phyloP scores from a whole-genome alignment of 2,113 vertebrate species.

The Seriola quinqueradiata region DNA sequence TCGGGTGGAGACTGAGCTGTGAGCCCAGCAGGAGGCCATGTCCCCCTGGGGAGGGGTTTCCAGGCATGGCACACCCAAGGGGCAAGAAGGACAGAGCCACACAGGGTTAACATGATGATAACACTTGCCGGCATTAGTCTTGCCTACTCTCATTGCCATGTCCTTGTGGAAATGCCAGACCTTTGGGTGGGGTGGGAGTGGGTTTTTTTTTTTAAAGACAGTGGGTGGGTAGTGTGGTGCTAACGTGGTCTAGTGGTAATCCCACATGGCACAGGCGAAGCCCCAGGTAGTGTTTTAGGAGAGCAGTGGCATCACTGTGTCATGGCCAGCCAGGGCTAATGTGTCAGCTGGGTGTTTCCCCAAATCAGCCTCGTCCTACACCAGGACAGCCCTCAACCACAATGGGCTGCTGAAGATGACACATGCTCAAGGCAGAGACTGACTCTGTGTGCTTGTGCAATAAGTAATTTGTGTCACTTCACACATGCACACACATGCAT shows the following conservation, averaged over 20 bases:
- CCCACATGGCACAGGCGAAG: constrained; percentile 76
- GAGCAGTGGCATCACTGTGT: constrained; percentile 69
- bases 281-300: constrained; percentile 80
- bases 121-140: constrained; percentile 78
- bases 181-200: constrained; percentile 74
- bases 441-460: constrained; percentile 50
- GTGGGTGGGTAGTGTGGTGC: constrained; percentile 67
- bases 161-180: constrained; percentile 84
- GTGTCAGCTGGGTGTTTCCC: constrained; percentile 81
- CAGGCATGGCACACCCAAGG: constrained; percentile 55
- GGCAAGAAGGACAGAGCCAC: constrained; percentile 62
- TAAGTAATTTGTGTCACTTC: constrained; percentile 66
- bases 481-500: constrained; percentile 15
- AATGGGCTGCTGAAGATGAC: constrained; percentile 72
- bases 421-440: constrained; percentile 76
- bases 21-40: constrained; percentile 68
- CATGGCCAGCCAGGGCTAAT: constrained; percentile 64
- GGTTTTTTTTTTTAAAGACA: constrained; percentile 63
- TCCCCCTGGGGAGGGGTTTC: constrained; percentile 73
- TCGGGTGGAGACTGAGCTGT: constrained; percentile 30
- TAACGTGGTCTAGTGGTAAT: constrained; percentile 78
- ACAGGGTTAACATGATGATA: constrained; percentile 70
- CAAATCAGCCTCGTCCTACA: constrained; percentile 66
- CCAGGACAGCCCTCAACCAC: constrained; percentile 74
- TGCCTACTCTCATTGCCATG: constrained; percentile 77